Conservation (phyloP, 2,888 invertebrate genomes). For the Rhaphigaster nebulosa region DNA sequence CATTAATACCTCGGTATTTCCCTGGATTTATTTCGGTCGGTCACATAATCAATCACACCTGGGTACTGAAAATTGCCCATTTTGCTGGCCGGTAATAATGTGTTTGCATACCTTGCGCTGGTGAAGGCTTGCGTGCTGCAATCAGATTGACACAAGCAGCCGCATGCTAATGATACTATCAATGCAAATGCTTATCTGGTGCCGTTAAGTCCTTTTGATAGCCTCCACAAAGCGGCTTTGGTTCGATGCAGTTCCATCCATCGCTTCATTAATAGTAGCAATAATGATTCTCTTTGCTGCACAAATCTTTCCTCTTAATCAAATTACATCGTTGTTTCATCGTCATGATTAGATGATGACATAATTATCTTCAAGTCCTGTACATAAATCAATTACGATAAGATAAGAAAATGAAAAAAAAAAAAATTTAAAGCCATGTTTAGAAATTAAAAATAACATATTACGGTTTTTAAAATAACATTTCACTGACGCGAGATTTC, state of each 20-base stretch:
- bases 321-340: background rate
- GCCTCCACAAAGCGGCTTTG: conserved; percentile 28
- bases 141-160: conserved; percentile 26
- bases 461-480: too few relatives aligned
- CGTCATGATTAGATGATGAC: background rate
- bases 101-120: background rate
- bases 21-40: background rate
- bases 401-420: background rate
- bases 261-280: background rate
- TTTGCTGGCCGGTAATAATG: background rate
- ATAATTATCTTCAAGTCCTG: background rate
- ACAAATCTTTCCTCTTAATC: background rate
- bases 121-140: background rate
- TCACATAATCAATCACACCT: background rate
- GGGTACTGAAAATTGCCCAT: background rate
- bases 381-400: background rate
- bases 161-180: conserved; percentile 34
- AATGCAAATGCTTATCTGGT: background rate
- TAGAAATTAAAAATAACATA: too few relatives aligned
- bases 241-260: conserved; percentile 17
- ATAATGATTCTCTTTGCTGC: background rate
- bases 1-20: background rate
- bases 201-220: conserved; percentile 30
- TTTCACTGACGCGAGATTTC: too few relatives aligned
- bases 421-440: too few relatives aligned